A percentile compares a stretch with the other conserved stretches of the same genome.
Evolutionary conservation across 2,888 invertebrate species (phyloP).

Genomic region (Brenthis ino): DNA sequence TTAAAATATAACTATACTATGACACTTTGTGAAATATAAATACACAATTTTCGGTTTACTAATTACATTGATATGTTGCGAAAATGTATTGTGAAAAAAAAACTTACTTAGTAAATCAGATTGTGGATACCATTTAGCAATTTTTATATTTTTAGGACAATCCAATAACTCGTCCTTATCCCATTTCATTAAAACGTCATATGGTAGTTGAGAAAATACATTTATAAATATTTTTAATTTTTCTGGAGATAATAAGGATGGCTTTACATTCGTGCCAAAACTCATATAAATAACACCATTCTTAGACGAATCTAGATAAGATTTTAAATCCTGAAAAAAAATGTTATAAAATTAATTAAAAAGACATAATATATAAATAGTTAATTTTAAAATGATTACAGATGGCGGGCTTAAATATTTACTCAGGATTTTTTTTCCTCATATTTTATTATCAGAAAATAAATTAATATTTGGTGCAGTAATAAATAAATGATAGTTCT

Average conservation of each 20-base stretch:
- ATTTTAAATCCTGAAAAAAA: slow-evolving; percentile 48
- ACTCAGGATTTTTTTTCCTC: too few relatives aligned
- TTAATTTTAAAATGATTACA: background rate
- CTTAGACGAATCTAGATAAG: slow-evolving; percentile 50
- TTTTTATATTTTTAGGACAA: slow-evolving; percentile 51
- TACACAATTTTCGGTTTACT: background rate
- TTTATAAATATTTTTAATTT: slow-evolving; percentile 46
- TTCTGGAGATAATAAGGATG: slow-evolving; percentile 45
- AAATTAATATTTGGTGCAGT: too few relatives aligned
- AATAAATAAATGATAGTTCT: too few relatives aligned
- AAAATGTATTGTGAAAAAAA: background rate
- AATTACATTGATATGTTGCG: background rate
- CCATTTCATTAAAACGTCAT: slow-evolving; percentile 61
- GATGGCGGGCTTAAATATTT: too few relatives aligned
- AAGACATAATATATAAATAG: background rate
- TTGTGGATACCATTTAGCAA: slow-evolving; percentile 60
- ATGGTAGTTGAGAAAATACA: slow-evolving; percentile 55
- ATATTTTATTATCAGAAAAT: too few relatives aligned
- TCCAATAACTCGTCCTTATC: slow-evolving; percentile 49
- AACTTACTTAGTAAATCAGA: slow-evolving; percentile 55
- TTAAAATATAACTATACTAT: too few relatives aligned
- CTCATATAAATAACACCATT: slow-evolving; percentile 60
- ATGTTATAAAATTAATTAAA: background rate
- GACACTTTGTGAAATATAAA: too few relatives aligned
- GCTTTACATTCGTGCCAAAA: slow-evolving; percentile 55